These are phyloP conservation scores for Acleris laterana DNA, from an alignment of 2,888 invertebrate genomes.

Conservation along the genomic window DNA sequence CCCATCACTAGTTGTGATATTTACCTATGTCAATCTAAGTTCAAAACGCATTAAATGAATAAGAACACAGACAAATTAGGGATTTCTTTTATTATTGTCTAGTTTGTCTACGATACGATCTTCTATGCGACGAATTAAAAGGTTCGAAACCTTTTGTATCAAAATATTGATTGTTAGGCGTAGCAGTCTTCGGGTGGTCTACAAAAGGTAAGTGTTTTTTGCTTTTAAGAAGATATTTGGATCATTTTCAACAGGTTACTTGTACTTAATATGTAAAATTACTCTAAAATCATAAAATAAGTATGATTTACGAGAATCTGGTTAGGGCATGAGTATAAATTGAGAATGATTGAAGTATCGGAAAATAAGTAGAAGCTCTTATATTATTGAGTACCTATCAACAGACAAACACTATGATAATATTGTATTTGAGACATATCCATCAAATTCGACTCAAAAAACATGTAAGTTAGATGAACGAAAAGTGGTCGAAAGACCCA, in stretches of 20 bases:
- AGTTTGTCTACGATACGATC: background rate
- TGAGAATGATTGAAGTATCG: slow-evolving; percentile 9
- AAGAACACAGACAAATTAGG: background rate
- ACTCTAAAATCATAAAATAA: no score
- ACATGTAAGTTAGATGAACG: slow-evolving; percentile 26
- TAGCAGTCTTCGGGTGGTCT: slow-evolving; percentile 5
- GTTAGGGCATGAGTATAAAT: background rate
- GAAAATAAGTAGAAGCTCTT: slow-evolving; percentile 15
- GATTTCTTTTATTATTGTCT: background rate
- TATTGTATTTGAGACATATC: slow-evolving; percentile 35
- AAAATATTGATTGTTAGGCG: background rate
- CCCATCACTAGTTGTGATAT: no score
- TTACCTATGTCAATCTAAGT: no score
- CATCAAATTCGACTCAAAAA: slow-evolving; percentile 31
- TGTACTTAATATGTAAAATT: no score
- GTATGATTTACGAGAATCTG: no score
- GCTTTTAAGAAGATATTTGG: slow-evolving; percentile 12
- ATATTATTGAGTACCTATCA: slow-evolving; percentile 41
- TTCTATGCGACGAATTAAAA: background rate
- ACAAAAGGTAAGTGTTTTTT: slow-evolving; percentile 26
- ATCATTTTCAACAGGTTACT: slow-evolving; percentile 2
- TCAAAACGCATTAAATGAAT: no score
- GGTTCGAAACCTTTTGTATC: background rate
- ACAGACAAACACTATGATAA: slow-evolving; percentile 40
- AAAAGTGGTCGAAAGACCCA: background rate